Percentiles rank a stretch among this genome's conserved stretches.
These are phyloP conservation scores for Ostrea denselamellosa DNA, from an alignment of 1,140 invertebrate species.

Conservation along the genomic window DNA sequence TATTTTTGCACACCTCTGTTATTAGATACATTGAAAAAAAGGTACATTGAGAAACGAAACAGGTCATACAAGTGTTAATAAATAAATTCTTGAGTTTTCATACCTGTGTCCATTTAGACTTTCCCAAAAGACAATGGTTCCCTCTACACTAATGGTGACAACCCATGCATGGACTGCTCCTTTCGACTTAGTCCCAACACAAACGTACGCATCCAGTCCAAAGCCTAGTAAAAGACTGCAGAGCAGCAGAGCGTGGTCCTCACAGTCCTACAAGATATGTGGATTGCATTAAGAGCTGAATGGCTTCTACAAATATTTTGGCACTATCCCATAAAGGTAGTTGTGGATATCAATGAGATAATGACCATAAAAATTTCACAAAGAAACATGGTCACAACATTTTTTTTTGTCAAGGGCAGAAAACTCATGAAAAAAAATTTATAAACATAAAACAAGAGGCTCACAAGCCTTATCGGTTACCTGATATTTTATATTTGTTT, in stretches of 20 bases:
- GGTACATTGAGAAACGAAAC: background rate
- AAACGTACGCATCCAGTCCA: slow-evolving; percentile 80
- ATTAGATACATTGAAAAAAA: background rate
- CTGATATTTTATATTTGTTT: too few species aligned
- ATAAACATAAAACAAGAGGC: too few species aligned
- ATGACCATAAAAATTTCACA: too few species aligned
- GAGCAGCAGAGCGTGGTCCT: slow-evolving; percentile 79
- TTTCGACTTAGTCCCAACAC: slow-evolving; percentile 77
- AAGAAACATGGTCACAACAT: too few species aligned
- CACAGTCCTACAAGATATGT: slow-evolving; percentile 74
- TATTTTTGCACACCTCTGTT: too few species aligned
- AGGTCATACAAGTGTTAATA: background rate
- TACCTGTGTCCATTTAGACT: slow-evolving; percentile 78
- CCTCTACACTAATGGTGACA: slow-evolving; percentile 74
- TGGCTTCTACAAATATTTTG: background rate
- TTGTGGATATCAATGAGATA: too few species aligned
- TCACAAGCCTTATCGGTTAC: too few species aligned
- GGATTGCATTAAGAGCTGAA: background rate
- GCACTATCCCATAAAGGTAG: too few species aligned
- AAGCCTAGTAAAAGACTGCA: slow-evolving; percentile 80
- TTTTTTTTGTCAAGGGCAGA: too few species aligned
- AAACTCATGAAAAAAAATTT: too few species aligned
- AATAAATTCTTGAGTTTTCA: slow-evolving; percentile 1
- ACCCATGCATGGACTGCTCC: slow-evolving; percentile 76
- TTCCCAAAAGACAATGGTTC: slow-evolving; percentile 78